Conservation (phyloP, 2,888 invertebrate species). For the Crematogaster levior region DNA sequence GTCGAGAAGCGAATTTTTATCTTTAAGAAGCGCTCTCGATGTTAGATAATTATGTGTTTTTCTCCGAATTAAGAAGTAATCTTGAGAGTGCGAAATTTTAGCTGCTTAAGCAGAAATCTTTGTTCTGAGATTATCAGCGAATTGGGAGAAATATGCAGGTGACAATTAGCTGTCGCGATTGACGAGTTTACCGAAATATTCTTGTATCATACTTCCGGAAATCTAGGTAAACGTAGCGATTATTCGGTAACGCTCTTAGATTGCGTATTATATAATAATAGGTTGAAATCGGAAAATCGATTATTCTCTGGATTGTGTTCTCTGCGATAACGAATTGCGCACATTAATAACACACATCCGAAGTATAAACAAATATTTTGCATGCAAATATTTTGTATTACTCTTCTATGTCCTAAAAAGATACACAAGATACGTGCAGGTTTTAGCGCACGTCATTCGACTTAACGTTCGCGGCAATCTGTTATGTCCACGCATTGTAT, state of each 20-base stretch:
- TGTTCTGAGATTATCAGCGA: background rate
- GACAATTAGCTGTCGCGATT: slow-evolving; percentile 14
- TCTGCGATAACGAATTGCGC: background rate
- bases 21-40: slow-evolving; percentile 1
- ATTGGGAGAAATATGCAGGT: slow-evolving; percentile 4
- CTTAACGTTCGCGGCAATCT: slow-evolving; percentile 42
- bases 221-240: background rate
- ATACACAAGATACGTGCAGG: background rate
- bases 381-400: background rate
- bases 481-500: slow-evolving; percentile 48
- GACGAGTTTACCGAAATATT: slow-evolving; percentile 26
- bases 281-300: background rate
- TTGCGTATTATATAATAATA: background rate
- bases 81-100: slow-evolving; percentile 13
- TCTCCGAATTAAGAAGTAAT: background rate
- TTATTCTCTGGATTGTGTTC: background rate
- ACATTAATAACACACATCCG: background rate
- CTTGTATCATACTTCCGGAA: slow-evolving; percentile 16
- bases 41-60: slow-evolving; percentile 1
- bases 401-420: slow-evolving; percentile 44
- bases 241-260: slow-evolving; percentile 20
- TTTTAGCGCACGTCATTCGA: slow-evolving; percentile 15
- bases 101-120: background rate
- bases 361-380: background rate
- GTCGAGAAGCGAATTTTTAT: background rate